phyloP scores from a whole-genome alignment of 1,140 invertebrate genomes.

The Magallana gigas region DNA sequence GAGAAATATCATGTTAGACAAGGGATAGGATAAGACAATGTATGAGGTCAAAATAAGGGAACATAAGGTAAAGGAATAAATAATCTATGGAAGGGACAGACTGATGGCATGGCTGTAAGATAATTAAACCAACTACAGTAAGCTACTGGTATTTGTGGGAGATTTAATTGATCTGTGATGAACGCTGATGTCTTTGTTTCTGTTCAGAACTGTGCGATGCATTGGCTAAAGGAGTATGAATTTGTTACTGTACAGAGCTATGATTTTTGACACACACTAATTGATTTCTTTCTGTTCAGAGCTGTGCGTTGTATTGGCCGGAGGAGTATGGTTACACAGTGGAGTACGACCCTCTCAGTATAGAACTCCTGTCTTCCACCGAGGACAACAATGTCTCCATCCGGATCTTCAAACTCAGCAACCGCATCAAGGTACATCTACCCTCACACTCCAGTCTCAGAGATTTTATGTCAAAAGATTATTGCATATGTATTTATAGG shows the following conservation, averaged over 20 bases:
- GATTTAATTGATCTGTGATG: too few species aligned
- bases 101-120: too few species aligned
- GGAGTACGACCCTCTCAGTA: conserved; percentile 72
- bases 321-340: conserved; percentile 76
- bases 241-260: conserved; percentile 63
- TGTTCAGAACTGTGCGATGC: conserved; percentile 73
- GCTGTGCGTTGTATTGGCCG: conserved; percentile 76
- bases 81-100: too few species aligned
- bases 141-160: too few species aligned
- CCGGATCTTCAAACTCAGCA: conserved; percentile 72
- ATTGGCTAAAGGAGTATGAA: conserved; percentile 76
- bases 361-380: conserved; percentile 73
- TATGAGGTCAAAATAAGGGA: too few species aligned
- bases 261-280: conserved; percentile 40
- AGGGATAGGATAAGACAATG: too few species aligned
- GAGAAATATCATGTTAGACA: too few species aligned
- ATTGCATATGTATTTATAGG: not conserved
- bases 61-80: too few species aligned
- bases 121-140: too few species aligned
- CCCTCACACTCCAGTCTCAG: not conserved
- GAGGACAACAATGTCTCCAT: conserved; percentile 72
- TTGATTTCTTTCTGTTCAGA: conserved; percentile 55
- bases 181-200: not conserved
- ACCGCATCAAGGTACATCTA: conserved; percentile 69
- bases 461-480: not conserved